phyloP scores from a whole-genome alignment of 1,140 invertebrate genomes.

The Drosophila sproati region DNA sequence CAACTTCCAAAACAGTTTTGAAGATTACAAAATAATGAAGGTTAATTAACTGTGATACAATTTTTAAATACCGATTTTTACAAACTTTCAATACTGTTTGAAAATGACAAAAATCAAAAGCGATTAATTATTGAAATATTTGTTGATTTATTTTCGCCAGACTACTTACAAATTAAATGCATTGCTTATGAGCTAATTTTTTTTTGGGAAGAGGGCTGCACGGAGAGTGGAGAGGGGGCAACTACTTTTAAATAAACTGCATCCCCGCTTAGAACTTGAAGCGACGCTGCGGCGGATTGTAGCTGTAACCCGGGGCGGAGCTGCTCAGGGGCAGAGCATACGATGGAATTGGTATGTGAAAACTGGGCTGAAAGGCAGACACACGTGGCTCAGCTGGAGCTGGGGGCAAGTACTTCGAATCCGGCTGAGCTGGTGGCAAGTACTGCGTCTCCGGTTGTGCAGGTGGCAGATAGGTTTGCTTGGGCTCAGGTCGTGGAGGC shows the following conservation, averaged over 20 bases:
- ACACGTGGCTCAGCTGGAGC: slow-evolving; percentile 24
- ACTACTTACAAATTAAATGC: not conserved
- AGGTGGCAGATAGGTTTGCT: slow-evolving; percentile 23
- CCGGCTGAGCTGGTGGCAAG: slow-evolving; percentile 38
- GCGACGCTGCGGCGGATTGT: slow-evolving; percentile 59
- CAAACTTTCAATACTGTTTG: not conserved
- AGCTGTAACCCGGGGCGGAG: slow-evolving; percentile 51
- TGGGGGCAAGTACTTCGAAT: slow-evolving; percentile 41
- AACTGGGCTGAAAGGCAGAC: slow-evolving; percentile 27
- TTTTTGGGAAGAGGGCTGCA: not conserved
- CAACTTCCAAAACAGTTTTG: not conserved
- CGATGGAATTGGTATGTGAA: slow-evolving; percentile 68
- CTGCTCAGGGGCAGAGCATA: slow-evolving; percentile 60
- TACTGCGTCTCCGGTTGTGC: slow-evolving; percentile 19
- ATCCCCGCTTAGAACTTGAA: slow-evolving; percentile 52
- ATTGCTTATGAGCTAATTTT: not conserved
- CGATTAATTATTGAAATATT: not conserved
- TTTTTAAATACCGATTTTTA: not conserved
- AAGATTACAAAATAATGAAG: not conserved
- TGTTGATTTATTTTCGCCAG: not conserved
- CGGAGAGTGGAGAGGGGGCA: not conserved
- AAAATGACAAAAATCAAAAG: not conserved
- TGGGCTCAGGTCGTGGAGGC: slow-evolving; percentile 24
- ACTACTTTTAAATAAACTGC: slow-evolving; percentile 16
- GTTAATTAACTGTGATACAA: not conserved